Evolutionary conservation across 2,888 invertebrate species (phyloP), one percentile per base, ranked within the genome.

Genomic region (Lacanobia wlatinum): DNA sequence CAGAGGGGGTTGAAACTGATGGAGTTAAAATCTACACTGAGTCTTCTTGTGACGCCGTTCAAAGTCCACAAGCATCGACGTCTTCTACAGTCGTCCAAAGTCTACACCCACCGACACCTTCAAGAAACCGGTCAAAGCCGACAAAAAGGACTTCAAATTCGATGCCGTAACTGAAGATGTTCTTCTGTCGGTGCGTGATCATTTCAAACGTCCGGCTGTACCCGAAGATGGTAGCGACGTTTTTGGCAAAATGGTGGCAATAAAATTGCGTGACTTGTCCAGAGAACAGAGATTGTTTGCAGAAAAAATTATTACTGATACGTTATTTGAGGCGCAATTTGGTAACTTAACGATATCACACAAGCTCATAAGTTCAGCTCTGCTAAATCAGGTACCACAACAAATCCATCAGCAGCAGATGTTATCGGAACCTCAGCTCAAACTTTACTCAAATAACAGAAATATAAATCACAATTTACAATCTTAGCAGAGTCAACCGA

Each of bases 191-290:
- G 63, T 63, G 50, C 34, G 50, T 38, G 50, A 63, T 48, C 50
- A 63, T 38, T 63, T 63, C 74, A 74, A 73, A 70, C 68, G 58
- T 46, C 56, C 53, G 43, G 16, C 52, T 63, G 70, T 55, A 59
- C 55, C 55, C 73, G 76, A 80, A 73, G 81, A 79, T 63, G 65
- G 69, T 48, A 73, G 80, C 70, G 73, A 86, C 72, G 63, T 83
- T 64, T 55, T 73, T 50, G 65, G 69, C 18, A 76, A 70, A 69
- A 59, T 58, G 21, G 56, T 73, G 40, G 77, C 73, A 58, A 66
- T 70, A 28, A 65, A n/a, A n/a, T n/a, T n/a, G n/a, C n/a, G 67
- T 59, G 55, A 55, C 16, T 50, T 74, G 34, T 53, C 66, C 18
- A 74, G 60, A 56, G 58, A 61, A 34, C 74, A 74, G 63, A 65